phyloP scores from a whole-genome alignment of 2,797 vertebrate species.

The Neosilurus hyrtlii region DNA sequence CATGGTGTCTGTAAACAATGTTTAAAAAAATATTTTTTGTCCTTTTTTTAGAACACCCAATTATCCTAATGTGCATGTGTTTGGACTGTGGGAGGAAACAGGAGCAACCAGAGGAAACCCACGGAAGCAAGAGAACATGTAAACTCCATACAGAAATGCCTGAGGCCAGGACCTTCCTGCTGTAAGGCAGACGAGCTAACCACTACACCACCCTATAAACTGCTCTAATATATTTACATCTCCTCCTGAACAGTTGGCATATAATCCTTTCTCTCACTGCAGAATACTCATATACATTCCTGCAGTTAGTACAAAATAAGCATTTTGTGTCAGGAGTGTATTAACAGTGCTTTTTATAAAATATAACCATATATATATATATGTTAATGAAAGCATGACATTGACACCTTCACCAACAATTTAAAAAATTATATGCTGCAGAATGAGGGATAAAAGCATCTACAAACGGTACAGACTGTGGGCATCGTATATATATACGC shows the following conservation, averaged over 20 bases:
- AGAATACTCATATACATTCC: neutral
- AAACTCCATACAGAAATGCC: no score
- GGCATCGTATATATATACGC: neutral
- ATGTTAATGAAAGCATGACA: neutral
- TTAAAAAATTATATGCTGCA: neutral
- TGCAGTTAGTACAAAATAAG: neutral
- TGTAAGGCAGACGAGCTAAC: no score
- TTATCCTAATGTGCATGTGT: no score
- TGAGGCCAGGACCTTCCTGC: no score
- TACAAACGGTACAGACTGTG: neutral
- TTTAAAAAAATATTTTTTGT: no score
- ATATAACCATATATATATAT: neutral
- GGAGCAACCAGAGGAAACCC: no score
- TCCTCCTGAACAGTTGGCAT: neutral
- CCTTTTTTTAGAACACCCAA: no score
- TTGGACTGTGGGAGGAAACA: no score
- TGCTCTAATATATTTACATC: neutral
- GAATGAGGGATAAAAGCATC: constrained; percentile 8
- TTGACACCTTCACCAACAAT: neutral
- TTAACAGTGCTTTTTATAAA: neutral
- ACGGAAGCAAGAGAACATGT: no score
- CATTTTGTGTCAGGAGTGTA: constrained; percentile 2
- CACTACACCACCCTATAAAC: neutral
- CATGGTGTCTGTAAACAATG: no score
- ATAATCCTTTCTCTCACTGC: neutral